phyloP scores from a whole-genome alignment of 2,797 vertebrate species.

The Antennarius maculatus region DNA sequence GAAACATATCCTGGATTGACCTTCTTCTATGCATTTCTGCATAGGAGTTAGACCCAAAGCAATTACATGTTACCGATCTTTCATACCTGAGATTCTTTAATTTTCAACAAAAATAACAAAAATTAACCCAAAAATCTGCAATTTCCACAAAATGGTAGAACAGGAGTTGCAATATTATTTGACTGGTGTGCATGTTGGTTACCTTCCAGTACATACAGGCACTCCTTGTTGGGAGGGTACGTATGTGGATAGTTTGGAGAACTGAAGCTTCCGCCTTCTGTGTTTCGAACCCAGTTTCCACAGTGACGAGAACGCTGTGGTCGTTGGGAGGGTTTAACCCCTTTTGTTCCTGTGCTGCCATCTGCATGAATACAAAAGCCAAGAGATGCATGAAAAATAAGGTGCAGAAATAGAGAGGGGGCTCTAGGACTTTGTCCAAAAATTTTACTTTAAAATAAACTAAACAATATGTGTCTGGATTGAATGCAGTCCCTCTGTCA shows the following conservation, averaged over 20 bases:
- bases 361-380: constrained; percentile 37
- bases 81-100: background rate
- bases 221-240: constrained; percentile 95
- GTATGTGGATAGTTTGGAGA: constrained; percentile 92
- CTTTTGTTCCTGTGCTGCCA: constrained; percentile 49
- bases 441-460: background rate
- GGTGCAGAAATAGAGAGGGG: background rate
- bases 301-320: constrained; percentile 81
- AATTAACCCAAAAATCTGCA: background rate
- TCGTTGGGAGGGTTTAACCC: constrained; percentile 32
- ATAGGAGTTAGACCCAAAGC: background rate
- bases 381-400: background rate
- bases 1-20: constrained; percentile 1
- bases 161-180: background rate
- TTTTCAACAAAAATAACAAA: background rate
- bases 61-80: background rate
- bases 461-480: background rate
- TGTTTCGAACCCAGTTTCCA: constrained; percentile 89
- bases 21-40: background rate
- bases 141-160: background rate
- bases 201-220: constrained; percentile 96
- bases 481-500: background rate
- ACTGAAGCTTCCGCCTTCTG: constrained; percentile 92
- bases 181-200: constrained; percentile 17
- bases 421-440: background rate